phyloP scores from a whole-genome alignment of 2,888 invertebrate species.

The Helleia helle region DNA sequence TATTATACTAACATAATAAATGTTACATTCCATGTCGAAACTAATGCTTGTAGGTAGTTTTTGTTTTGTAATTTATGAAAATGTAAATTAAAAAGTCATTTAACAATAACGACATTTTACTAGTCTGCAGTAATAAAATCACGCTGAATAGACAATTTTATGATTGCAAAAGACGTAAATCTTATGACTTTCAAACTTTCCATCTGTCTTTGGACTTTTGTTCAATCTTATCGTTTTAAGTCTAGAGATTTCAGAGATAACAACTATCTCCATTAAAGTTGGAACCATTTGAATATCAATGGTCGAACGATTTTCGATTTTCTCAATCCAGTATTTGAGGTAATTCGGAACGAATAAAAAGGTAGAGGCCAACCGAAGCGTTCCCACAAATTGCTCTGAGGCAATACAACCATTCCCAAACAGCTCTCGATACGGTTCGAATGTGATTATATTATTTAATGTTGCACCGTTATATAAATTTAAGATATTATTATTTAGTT shows the following conservation, averaged over 20 bases:
- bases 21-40: no score
- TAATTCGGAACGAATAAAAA: conserved; percentile 6
- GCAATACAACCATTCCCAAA: neutral
- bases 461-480: neutral
- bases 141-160: no score
- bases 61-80: no score
- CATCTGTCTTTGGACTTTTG: conserved; percentile 5
- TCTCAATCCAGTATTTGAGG: conserved; percentile 4
- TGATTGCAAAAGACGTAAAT: conserved; percentile 2
- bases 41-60: no score
- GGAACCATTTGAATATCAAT: conserved; percentile 4
- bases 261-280: conserved; percentile 5
- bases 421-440: neutral
- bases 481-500: no score
- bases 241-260: conserved; percentile 1
- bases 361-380: conserved; percentile 4
- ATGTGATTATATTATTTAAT: neutral
- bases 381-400: conserved; percentile 6
- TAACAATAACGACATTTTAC: no score
- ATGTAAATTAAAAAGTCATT: no score
- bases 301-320: neutral
- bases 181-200: conserved; percentile 1
- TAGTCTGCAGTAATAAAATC: no score
- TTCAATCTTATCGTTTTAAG: conserved; percentile 4
- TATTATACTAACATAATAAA: no score